These are phyloP conservation scores for Brachionus rubens DNA, from an alignment of 1,140 invertebrate species.

Conservation along the genomic window DNA sequence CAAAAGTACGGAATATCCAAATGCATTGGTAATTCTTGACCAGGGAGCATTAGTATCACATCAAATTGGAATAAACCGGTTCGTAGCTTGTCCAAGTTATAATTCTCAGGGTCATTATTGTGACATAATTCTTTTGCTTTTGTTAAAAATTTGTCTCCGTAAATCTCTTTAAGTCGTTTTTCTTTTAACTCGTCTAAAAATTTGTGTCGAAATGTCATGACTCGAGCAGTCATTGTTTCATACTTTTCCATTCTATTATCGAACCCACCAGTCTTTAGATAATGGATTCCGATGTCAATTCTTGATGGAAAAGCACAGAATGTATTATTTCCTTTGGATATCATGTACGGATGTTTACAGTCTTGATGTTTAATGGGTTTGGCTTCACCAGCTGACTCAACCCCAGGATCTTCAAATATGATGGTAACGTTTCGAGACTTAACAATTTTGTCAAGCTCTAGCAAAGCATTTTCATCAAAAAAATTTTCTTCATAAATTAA, in stretches of 20 bases:
- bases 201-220: slow-evolving; percentile 35
- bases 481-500: slow-evolving; percentile 33
- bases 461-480: not conserved
- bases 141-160: slow-evolving; percentile 15
- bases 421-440: slow-evolving; percentile 4
- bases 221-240: slow-evolving; percentile 33
- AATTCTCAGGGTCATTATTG: slow-evolving; percentile 5
- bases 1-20: slow-evolving; percentile 41
- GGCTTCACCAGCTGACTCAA: slow-evolving; percentile 25
- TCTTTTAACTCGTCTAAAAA: slow-evolving; percentile 31
- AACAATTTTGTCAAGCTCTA: slow-evolving; percentile 4
- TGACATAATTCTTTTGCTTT: slow-evolving; percentile 27
- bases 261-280: slow-evolving; percentile 33
- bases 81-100: not conserved
- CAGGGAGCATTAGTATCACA: slow-evolving; percentile 16
- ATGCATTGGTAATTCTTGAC: slow-evolving; percentile 27
- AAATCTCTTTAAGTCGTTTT: not conserved
- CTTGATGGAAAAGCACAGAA: slow-evolving; percentile 26
- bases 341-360: slow-evolving; percentile 2
- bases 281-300: slow-evolving; percentile 31
- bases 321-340: slow-evolving; percentile 7
- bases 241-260: slow-evolving; percentile 43
- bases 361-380: slow-evolving; percentile 6
- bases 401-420: slow-evolving; percentile 21
- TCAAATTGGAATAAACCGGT: slow-evolving; percentile 39